Base-by-base conservation (phyloP, 2,888 invertebrate genomes). In the Synanthedon andrenaeformis region DNA sequence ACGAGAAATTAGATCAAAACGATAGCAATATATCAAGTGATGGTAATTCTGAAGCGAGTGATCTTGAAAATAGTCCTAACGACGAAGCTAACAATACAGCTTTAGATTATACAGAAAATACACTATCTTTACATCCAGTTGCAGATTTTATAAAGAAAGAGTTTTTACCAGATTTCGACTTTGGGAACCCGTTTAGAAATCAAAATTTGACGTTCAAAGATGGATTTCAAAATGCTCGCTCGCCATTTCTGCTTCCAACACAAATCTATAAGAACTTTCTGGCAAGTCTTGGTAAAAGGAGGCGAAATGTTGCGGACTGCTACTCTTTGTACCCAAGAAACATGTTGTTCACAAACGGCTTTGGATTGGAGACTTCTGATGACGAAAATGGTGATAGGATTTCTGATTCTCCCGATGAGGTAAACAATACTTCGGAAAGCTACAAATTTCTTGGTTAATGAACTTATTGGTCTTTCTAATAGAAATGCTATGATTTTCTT, bases 251-350 rank as follows among this genome's bases (percentile, higher is more conserved):
- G 53, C 82, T 94, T 58, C 94, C 94, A 10, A 91, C 93, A 54
- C 94, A 94, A 69, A 86, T 94, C 64, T 94, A 94, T 72, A 94
- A 94, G 78, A 94, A 91, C 66, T 89, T 94, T 58, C 79, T 94
- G 68, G 94, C 94, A 11, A 94, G 89, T 70, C 77, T 88, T 58
- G 83, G 83, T 0, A 88, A 88, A 60, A 80, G 88, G 55, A 77
- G 87, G 56, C 64, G 86, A 23, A 84, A 84, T 65, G 70, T 87
- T 28, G 75, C 84, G 1, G 88, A 88, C 50, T 87, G 87, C 57
- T 88, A 87, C 56, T 82, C 86, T 0, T 58, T 88, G 42, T 88
- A 88, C 66, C 80, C 81, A 10, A 82, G 89, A 58, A 90, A 90
- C 70, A 89, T 91, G 82, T 71, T 91, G 54, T 90, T 90, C 63